Conservation (phyloP, 2,113 vertebrate genomes). For the Nothocercus nigrocapillus region DNA sequence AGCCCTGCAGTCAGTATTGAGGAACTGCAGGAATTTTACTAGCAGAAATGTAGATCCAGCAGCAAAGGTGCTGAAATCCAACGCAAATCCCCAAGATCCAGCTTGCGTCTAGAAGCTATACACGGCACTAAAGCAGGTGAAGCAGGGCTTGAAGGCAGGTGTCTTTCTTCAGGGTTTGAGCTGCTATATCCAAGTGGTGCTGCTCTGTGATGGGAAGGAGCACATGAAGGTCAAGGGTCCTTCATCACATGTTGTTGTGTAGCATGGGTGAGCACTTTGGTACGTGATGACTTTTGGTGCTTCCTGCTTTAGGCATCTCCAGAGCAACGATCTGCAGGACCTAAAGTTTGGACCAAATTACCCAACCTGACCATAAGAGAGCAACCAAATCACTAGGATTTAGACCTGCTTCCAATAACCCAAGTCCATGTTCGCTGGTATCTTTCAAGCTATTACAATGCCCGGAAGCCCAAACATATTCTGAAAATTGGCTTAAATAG, state of each 20-base stretch:
- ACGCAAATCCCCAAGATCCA: not conserved
- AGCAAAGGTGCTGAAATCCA: not conserved
- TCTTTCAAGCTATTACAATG: not conserved
- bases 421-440: not conserved
- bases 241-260: no score
- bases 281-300: not conserved
- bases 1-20: not conserved
- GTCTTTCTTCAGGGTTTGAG: not conserved
- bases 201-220: not conserved
- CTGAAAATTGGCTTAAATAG: not conserved
- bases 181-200: not conserved
- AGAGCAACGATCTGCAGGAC: not conserved
- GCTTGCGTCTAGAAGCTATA: not conserved
- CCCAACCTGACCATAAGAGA: not conserved
- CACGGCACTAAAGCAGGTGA: accelerated
- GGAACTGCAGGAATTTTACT: not conserved
- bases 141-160: not conserved
- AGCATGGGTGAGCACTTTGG: not conserved
- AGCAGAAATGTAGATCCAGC: not conserved
- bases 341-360: not conserved
- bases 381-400: not conserved
- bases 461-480: not conserved
- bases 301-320: not conserved
- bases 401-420: not conserved
- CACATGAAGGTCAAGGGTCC: not conserved